Evolutionary conservation across 2,113 vertebrate species (phyloP), one percentile per base, ranked within the genome.

Genomic region (Gnathonemus echidnorhynchus): DNA sequence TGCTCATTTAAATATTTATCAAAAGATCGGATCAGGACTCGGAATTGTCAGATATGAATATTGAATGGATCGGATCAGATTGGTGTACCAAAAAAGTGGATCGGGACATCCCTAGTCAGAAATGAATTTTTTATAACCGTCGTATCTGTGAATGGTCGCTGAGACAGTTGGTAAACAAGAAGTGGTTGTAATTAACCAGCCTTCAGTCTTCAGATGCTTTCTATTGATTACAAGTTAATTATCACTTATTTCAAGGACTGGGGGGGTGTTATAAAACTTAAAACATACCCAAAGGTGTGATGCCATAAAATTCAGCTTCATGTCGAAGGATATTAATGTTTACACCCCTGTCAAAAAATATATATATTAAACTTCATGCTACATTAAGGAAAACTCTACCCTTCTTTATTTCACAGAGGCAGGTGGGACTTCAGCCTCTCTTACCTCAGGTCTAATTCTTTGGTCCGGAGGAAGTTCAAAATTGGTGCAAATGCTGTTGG

Each of bases 291-390:
- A 99, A 93, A 45, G 98, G 98, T 66, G 98, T 99, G 91, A 99
- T 99, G 80, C 98, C 98, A 85, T 99, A 99, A 93, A 99, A 99
- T 94, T 99, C 98, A 3, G 98, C 98, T 95, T 99, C 98, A 56
- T 99, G 98, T 35, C 98, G 96, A 89, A 99, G 97, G 93, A 99
- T 95, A 89, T 96, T 98, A 93, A 99, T 97, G 94, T 97, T 99
- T 90, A 99, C 97, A 45, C 98, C 98, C 93, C 98, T 99, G 84
- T 1, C 92, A 87, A 92, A 92, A 86, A 27, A 87, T 91, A 31
- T 89, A 35, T 9, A 53, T 24, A 49, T 48, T 21, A 24, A 86
- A 39, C 53, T 39, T 87, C 5, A 88, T 48, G 48, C 17, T 88
- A 52, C 5, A 48, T 88, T 27, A 45, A 53, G 5, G 58, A 13